phyloP scores from a whole-genome alignment of 2,888 invertebrate genomes.

The Eristalinus aeneus region DNA sequence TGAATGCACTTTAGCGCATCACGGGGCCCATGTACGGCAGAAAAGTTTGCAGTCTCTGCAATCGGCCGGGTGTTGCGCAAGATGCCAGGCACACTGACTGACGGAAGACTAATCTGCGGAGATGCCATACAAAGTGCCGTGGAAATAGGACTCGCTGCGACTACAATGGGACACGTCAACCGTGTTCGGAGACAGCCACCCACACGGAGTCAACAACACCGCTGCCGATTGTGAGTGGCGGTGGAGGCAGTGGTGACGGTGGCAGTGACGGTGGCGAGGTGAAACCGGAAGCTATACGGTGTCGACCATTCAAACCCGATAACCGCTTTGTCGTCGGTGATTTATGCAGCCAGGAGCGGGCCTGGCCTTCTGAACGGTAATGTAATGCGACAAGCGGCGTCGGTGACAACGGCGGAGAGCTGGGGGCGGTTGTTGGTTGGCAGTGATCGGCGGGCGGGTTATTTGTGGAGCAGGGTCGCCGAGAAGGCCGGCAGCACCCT shows the following conservation, averaged over 20 bases:
- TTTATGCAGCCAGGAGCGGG: slow-evolving; percentile 21
- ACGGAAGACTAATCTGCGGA: slow-evolving; percentile 6
- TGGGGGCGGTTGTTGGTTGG: too few species aligned
- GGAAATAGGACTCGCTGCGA: not conserved
- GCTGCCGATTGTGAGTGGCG: not conserved
- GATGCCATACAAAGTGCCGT: slow-evolving; percentile 23
- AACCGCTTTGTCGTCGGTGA: slow-evolving; percentile 28
- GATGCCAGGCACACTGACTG: slow-evolving; percentile 9
- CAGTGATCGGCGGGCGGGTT: not conserved
- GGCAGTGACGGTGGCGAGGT: not conserved
- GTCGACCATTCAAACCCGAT: slow-evolving; percentile 25
- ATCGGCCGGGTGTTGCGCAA: slow-evolving; percentile 3
- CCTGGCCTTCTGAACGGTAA: slow-evolving; percentile 1
- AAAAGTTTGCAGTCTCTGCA: not conserved
- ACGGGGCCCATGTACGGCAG: slow-evolving; percentile 9
- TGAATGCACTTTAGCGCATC: slow-evolving; percentile 28
- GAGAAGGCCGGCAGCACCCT: not conserved
- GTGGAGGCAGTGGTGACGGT: not conserved
- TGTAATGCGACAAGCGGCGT: not conserved
- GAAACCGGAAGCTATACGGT: slow-evolving; percentile 18
- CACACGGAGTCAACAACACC: not conserved
- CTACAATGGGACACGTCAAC: slow-evolving; percentile 5
- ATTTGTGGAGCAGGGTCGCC: not conserved
- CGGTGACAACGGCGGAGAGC: not conserved
- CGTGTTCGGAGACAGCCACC: not conserved